phyloP scores from a whole-genome alignment of 2,797 vertebrate species.

The Myotis daubentonii region DNA sequence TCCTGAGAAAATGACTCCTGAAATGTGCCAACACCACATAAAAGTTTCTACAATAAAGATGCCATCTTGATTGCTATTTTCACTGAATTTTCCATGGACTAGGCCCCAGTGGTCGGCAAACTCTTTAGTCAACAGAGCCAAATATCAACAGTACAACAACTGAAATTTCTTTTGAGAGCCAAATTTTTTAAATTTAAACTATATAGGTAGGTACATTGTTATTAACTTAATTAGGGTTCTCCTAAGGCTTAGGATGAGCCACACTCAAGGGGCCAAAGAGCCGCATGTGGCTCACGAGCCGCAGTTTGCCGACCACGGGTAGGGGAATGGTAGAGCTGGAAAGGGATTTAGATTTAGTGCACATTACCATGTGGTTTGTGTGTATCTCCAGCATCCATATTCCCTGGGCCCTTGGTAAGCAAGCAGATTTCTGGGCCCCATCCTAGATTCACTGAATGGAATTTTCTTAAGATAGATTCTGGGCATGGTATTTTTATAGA shows the following conservation, averaged over 20 bases:
- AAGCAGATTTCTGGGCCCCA: neutral
- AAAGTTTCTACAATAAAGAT: constrained; percentile 17
- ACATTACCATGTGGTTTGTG: neutral
- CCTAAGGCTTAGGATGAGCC: no score
- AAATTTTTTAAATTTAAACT: no score
- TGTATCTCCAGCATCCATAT: neutral
- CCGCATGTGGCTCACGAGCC: no score
- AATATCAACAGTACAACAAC: no score
- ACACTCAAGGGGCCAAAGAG: no score
- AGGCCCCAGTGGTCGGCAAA: no score
- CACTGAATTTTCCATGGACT: neutral
- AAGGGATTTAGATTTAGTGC: neutral
- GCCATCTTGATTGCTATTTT: neutral
- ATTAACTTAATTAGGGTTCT: no score
- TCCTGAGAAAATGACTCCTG: constrained; percentile 28
- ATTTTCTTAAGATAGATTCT: neutral
- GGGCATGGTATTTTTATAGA: neutral
- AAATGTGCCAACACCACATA: neutral
- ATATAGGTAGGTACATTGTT: no score
- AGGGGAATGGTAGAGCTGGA: neutral
- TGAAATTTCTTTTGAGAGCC: no score
- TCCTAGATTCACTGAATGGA: neutral
- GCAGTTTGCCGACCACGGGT: no score
- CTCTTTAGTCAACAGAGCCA: no score
- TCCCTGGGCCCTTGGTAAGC: neutral